Percentiles rank a stretch among this genome's conserved stretches.
Evolutionary conservation across 2,797 vertebrate genomes (phyloP).

Genomic region (Acanthurus tractus): DNA sequence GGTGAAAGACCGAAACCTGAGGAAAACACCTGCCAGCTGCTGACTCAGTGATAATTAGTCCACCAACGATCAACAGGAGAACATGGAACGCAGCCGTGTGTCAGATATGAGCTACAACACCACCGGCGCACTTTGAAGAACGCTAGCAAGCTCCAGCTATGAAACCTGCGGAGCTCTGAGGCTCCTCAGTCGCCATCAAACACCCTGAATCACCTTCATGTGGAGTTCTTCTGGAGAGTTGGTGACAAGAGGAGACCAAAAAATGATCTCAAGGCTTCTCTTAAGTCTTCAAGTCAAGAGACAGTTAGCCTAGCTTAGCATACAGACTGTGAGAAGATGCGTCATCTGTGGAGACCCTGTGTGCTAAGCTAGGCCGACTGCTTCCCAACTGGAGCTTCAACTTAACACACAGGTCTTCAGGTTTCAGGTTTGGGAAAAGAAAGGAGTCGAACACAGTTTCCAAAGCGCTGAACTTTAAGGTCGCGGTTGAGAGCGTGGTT

Average conservation of each 20-base stretch:
- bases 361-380: constrained; percentile 20
- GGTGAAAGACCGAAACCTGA: constrained; percentile 17
- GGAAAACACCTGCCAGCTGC: constrained; percentile 32
- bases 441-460: too few relatives aligned
- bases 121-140: background rate
- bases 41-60: background rate
- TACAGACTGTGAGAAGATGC: background rate
- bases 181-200: background rate
- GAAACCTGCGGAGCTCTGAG: background rate
- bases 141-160: too few relatives aligned
- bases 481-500: too few relatives aligned
- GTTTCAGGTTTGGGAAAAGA: too few relatives aligned
- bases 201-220: background rate
- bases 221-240: background rate
- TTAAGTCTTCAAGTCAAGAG: background rate
- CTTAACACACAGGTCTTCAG: too few relatives aligned
- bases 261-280: background rate
- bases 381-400: background rate
- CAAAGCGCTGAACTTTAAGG: too few relatives aligned
- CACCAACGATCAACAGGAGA: background rate
- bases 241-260: background rate
- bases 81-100: background rate
- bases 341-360: background rate
- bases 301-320: constrained; percentile 18
- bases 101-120: background rate